A percentile compares a stretch with the other conserved stretches of the same genome.
These are phyloP conservation scores for Anomalospiza imberbis DNA, from an alignment of 2,797 vertebrate genomes.

Conservation along the genomic window DNA sequence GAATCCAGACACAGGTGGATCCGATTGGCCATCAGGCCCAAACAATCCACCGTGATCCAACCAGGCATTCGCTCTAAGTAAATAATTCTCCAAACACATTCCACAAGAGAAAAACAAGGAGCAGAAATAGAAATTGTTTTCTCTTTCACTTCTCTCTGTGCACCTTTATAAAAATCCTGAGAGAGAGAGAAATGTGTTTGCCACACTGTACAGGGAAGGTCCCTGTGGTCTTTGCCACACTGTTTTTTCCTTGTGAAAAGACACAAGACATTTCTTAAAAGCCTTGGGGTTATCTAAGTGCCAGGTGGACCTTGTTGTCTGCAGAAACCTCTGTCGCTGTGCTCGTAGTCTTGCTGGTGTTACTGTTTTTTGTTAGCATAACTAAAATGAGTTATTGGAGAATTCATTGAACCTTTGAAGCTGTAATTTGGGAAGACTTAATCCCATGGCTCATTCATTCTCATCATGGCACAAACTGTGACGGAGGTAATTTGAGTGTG, in stretches of 20 bases:
- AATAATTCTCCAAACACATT: too few species aligned
- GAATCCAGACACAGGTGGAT: too few species aligned
- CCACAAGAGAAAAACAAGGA: too few species aligned
- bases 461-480: background rate
- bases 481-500: rapidly evolving
- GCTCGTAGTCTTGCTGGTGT: background rate
- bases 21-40: too few species aligned
- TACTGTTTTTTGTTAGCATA: rapidly evolving
- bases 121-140: too few species aligned
- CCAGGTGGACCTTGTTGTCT: background rate
- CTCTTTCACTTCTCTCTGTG: too few species aligned
- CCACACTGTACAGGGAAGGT: background rate
- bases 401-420: background rate
- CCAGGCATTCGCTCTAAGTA: too few species aligned
- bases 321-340: background rate
- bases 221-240: background rate
- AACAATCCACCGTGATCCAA: too few species aligned
- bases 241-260: background rate
- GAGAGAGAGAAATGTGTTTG: too few species aligned
- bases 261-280: background rate
- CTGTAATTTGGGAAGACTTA: background rate
- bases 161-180: too few species aligned
- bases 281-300: background rate
- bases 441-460: background rate
- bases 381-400: background rate